Percentiles rank a stretch among this genome's conserved stretches.
Evolutionary conservation across 2,888 invertebrate genomes (phyloP).

Genomic region (Acleris sparsana): DNA sequence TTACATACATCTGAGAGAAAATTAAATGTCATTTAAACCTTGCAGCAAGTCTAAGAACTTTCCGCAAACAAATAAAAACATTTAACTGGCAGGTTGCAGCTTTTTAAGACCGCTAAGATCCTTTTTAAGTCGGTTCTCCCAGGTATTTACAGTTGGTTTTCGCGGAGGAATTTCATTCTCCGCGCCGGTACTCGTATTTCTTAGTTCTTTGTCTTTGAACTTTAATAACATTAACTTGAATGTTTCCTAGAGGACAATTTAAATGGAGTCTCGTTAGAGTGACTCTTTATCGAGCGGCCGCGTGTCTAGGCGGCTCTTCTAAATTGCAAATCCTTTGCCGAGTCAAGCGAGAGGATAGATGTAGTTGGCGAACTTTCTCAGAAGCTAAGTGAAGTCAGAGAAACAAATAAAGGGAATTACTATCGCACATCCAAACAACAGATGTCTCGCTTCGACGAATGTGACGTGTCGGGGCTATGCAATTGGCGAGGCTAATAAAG

Average conservation of each 20-base stretch:
- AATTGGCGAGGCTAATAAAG: slow-evolving; percentile 69
- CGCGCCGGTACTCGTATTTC: slow-evolving; percentile 2
- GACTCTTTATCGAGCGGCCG: slow-evolving; percentile 4
- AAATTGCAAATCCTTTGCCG: slow-evolving; percentile 29
- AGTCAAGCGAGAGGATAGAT: slow-evolving; percentile 26
- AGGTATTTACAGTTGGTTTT: slow-evolving; percentile 26
- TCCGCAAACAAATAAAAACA: slow-evolving; percentile 5
- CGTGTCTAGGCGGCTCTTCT: slow-evolving; percentile 15
- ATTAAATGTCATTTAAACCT: no score
- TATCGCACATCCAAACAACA: slow-evolving; percentile 56
- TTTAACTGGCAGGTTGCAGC: slow-evolving; percentile 3
- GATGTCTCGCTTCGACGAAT: slow-evolving; percentile 57
- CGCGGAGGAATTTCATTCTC: slow-evolving; percentile 18
- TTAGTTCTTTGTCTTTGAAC: slow-evolving; percentile 16
- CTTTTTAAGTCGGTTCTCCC: slow-evolving; percentile 19
- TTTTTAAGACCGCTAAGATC: slow-evolving; percentile 27
- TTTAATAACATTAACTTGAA: slow-evolving; percentile 20
- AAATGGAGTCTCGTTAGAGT: background rate
- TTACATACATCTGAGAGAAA: no score
- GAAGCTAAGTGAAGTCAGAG: slow-evolving; percentile 55
- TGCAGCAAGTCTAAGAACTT: no score
- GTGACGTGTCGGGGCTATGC: slow-evolving; percentile 64
- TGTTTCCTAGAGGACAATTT: background rate
- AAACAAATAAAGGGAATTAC: slow-evolving; percentile 55
- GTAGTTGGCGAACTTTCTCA: slow-evolving; percentile 26